Percentiles rank a stretch among this genome's conserved stretches.
Conservation (phyloP, 2,797 vertebrate genomes). For the Tenualosa ilisha region DNA sequence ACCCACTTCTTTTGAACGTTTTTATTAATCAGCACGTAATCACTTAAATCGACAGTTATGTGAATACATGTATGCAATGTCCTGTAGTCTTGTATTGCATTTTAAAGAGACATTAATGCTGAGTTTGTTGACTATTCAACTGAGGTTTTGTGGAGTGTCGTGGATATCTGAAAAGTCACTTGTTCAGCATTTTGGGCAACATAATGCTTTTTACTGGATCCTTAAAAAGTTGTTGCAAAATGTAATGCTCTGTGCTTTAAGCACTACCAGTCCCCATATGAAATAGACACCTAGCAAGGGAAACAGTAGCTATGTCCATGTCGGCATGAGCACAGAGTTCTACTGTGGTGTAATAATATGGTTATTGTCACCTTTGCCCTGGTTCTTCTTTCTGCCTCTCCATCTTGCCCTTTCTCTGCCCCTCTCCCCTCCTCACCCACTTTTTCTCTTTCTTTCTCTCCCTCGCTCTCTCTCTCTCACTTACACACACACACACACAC, state of each 20-base stretch:
- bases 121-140: background rate
- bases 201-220: background rate
- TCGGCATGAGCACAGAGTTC: background rate
- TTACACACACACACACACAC: background rate
- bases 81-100: background rate
- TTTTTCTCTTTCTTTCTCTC: conserved; percentile 15
- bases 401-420: background rate
- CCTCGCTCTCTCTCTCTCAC: conserved; percentile 11
- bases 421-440: background rate
- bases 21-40: too few relatives aligned
- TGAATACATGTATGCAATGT: background rate
- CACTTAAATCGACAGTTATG: background rate
- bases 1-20: background rate
- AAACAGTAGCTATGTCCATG: background rate
- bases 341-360: background rate
- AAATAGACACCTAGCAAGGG: background rate
- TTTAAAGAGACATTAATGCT: background rate
- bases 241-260: background rate
- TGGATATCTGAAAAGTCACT: background rate
- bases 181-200: background rate
- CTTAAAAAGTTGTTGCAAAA: background rate
- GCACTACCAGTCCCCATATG: background rate
- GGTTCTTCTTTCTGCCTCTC: background rate
- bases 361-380: background rate
- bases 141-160: background rate